Percentiles rank a stretch among this genome's conserved stretches.
These are phyloP conservation scores for Hofmannophila pseudospretella DNA, from an alignment of 2,888 invertebrate genomes.

Conservation along the genomic window DNA sequence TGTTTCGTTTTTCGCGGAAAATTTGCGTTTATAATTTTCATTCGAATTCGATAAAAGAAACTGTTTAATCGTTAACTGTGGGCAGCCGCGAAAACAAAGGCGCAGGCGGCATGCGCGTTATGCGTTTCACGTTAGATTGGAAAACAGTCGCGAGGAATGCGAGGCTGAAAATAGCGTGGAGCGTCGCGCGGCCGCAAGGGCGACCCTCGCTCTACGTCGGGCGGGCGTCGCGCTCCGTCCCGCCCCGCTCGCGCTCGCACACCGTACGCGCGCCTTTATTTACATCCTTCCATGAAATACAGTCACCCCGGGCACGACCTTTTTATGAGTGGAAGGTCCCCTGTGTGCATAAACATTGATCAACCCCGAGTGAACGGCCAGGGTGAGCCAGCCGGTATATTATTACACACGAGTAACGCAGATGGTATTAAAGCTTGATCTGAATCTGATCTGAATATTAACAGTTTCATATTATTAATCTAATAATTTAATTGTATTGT, in stretches of 20 bases:
- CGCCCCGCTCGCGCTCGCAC: conserved; percentile 17
- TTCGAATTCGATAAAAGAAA: conserved; percentile 30
- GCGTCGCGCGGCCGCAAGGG: conserved; percentile 69
- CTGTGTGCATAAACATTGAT: conserved; percentile 26
- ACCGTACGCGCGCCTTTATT: conserved; percentile 61
- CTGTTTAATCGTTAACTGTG: conserved; percentile 33
- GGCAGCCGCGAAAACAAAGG: conserved; percentile 57
- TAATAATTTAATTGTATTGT: no score
- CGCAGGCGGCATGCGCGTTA: conserved; percentile 65
- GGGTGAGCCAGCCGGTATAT: conserved; percentile 28
- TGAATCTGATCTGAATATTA: no score
- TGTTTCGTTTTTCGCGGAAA: conserved; percentile 22
- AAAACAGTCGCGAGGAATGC: conserved; percentile 74
- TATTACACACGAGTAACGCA: no score
- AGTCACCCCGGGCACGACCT: conserved; percentile 39
- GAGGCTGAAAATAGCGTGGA: conserved; percentile 74
- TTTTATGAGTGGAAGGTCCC: conserved; percentile 52
- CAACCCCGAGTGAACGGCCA: conserved; percentile 37
- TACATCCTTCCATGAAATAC: conserved; percentile 58
- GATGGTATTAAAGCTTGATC: no score
- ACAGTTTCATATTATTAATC: no score
- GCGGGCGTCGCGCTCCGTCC: conserved; percentile 25
- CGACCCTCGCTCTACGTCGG: conserved; percentile 55
- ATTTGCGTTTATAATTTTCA: conserved; percentile 31
- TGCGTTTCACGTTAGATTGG: conserved; percentile 74